Evolutionary conservation across 2,888 invertebrate genomes (phyloP), one percentile per base, ranked within the genome.

Genomic region (Troides helena): DNA sequence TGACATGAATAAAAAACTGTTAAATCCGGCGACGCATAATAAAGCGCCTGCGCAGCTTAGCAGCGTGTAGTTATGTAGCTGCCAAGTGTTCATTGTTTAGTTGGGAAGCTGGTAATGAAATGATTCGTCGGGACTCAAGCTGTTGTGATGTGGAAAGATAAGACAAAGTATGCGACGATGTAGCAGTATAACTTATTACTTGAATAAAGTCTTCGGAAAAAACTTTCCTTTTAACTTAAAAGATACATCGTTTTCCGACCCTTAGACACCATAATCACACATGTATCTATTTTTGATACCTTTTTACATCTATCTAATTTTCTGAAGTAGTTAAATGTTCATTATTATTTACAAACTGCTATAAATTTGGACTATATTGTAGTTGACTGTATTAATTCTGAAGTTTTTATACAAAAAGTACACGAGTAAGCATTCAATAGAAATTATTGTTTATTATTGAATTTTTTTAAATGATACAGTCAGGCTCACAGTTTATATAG

Each of bases 81-180:
- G 67, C 85, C 82, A 85, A 83, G 84, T 81, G 83, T 78, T 75
- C 74, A 77, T 80, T 79, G 80, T 82, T 80, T 79, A 78, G 76
- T 73, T 72, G 73, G 74, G 77, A 25, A n/a, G 68, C 64, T 71
- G 68, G 78, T 86, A 87, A 88, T 87, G 84, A 87, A 88, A 88
- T 88, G 85, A 88, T 88, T 85, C 84, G 80, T 82, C 76, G 76
- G 78, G 85, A 84, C 84, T 81, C 83, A 82, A 68, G 69, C 72
- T 43, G 80, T 74, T 74, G 81, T 78, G 81, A 68, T 66, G 71
- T 73, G 81, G 82, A 67, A 61, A 62, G 82, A 85, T 83, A 85
- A 82, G 74, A 58, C 39, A n/a, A 68, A 60, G 65, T 69, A 67
- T 70, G 62, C 59, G 68, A 72, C 60, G 67, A 53, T 12, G 56